phyloP scores from a whole-genome alignment of 2,888 invertebrate genomes.

The Tetranychus piercei region DNA sequence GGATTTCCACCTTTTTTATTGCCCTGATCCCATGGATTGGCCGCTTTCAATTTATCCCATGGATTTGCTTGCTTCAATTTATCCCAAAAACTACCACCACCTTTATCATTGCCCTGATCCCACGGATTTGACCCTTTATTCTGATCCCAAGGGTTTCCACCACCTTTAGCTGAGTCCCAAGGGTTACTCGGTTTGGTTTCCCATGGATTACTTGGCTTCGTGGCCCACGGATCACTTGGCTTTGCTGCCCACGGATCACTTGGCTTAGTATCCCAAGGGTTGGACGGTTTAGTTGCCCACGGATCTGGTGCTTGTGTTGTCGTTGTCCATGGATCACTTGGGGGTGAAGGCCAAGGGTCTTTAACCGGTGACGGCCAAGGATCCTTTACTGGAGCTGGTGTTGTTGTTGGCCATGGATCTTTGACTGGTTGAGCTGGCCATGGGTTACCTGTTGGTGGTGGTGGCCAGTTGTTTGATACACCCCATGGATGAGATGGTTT shows the following conservation, averaged over 20 bases:
- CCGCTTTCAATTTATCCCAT: neutral
- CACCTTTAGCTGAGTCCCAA: neutral
- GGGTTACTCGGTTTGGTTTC: neutral
- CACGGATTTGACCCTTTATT: too few relatives aligned
- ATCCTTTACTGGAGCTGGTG: constrained; percentile 3
- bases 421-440: neutral
- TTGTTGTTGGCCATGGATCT: constrained; percentile 2
- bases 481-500: neutral
- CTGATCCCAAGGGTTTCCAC: neutral
- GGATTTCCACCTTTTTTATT: neutral
- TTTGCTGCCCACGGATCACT: neutral
- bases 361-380: neutral
- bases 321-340: neutral
- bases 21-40: neutral
- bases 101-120: neutral
- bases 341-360: neutral
- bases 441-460: neutral
- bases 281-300: neutral
- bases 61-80: neutral
- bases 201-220: constrained; percentile 5
- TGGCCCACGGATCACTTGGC: neutral
- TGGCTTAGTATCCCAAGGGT: neutral
- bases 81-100: neutral
- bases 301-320: neutral
- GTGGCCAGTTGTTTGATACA: neutral